Evolutionary conservation across 1,140 invertebrate genomes (phyloP).

Genomic region (Mesaphorura yosii): DNA sequence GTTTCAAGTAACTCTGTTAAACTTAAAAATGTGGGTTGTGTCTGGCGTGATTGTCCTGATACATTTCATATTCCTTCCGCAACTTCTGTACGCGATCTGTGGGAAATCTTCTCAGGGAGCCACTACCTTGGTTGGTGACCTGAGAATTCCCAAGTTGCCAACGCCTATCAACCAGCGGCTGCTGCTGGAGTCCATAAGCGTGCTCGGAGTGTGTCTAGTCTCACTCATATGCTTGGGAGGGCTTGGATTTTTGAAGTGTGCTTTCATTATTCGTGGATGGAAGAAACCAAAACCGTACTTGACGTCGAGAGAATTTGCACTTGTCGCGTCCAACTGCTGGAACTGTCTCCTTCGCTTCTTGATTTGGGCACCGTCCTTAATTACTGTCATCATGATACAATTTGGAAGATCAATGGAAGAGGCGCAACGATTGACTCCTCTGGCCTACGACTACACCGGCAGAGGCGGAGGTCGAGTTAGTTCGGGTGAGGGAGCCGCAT

Average conservation of each 20-base stretch:
- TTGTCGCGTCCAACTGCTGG: conserved; percentile 26
- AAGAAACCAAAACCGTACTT: conserved; percentile 26
- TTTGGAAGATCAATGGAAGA: conserved; percentile 4
- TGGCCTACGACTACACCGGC: background rate
- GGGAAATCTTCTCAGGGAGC: conserved; percentile 1
- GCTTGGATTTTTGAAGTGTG: conserved; percentile 28
- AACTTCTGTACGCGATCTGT: conserved; percentile 29
- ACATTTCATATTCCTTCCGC: conserved; percentile 28
- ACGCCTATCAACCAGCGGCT: conserved; percentile 5
- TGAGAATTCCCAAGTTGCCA: background rate
- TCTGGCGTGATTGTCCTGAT: conserved; percentile 23
- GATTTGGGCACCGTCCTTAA: conserved; percentile 27
- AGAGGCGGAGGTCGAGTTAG: no score
- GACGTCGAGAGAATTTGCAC: conserved; percentile 29
- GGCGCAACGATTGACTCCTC: conserved; percentile 3
- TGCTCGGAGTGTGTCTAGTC: conserved; percentile 21
- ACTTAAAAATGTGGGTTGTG: conserved; percentile 25
- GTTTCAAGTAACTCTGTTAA: conserved; percentile 30
- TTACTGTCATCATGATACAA: conserved; percentile 20
- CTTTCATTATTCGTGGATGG: conserved; percentile 29
- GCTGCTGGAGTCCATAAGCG: conserved; percentile 22
- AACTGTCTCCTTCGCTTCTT: conserved; percentile 24
- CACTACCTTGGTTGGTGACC: background rate
- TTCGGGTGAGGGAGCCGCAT: no score
- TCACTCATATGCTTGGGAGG: conserved; percentile 26